These are phyloP conservation scores for Mythimna impura DNA, from an alignment of 2,888 invertebrate species.

Conservation along the genomic window DNA sequence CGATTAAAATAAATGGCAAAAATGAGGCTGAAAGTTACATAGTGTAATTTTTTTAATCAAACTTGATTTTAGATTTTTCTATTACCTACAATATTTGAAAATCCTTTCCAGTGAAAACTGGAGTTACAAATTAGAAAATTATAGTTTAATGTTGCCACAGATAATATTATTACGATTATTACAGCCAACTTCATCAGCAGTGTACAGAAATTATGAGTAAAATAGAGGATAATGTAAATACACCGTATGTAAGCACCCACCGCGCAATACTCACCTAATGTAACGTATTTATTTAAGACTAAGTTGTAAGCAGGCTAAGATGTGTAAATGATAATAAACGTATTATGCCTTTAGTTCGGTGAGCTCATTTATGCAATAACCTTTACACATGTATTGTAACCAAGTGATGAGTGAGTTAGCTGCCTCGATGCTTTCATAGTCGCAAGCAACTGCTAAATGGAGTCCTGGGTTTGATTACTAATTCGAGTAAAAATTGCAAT, in stretches of 20 bases:
- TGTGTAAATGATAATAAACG: slow-evolving; percentile 60
- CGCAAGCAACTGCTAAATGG: no score
- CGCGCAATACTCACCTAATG: slow-evolving; percentile 77
- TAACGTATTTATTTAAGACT: slow-evolving; percentile 70
- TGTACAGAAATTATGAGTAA: slow-evolving; percentile 48
- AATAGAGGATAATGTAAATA: slow-evolving; percentile 65
- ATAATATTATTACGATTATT: neutral
- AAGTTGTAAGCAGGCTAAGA: slow-evolving; percentile 45
- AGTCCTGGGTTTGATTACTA: no score
- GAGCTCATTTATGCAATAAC: slow-evolving; percentile 2
- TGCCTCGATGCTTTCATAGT: no score
- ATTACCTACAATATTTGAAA: neutral
- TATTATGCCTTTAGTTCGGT: slow-evolving; percentile 48
- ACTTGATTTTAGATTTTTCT: slow-evolving; percentile 3
- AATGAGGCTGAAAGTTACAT: slow-evolving; percentile 46
- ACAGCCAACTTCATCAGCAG: slow-evolving; percentile 16
- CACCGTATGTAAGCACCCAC: slow-evolving; percentile 80
- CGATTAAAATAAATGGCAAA: slow-evolving; percentile 9
- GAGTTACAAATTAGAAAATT: slow-evolving; percentile 14
- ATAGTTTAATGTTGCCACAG: slow-evolving; percentile 7
- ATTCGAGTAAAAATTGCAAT: no score
- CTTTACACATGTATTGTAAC: no score
- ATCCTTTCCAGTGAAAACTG: neutral
- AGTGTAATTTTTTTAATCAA: neutral
- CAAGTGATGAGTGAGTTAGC: no score